phyloP scores from a whole-genome alignment of 2,888 invertebrate genomes.

The Caradrina kadenii region DNA sequence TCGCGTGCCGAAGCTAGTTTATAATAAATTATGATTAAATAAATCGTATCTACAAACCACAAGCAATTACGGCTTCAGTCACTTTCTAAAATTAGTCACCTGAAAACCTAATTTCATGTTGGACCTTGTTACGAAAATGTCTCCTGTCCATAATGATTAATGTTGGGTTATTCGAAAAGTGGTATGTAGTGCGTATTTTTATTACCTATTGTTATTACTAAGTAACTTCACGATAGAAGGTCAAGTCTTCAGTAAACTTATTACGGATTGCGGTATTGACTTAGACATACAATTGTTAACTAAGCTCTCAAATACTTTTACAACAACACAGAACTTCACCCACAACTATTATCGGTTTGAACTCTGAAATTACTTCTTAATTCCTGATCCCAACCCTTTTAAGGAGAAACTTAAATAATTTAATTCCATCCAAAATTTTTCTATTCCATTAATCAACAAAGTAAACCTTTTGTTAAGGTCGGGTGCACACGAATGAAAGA shows the following conservation, averaged over 20 bases:
- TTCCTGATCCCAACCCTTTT: conserved; percentile 21
- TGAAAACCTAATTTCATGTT: background rate
- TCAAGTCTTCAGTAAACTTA: conserved; percentile 24
- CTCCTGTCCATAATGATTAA: background rate
- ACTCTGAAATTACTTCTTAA: conserved; percentile 28
- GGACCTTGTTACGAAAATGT: background rate
- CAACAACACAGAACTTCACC: conserved; percentile 21
- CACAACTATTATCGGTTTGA: conserved; percentile 31
- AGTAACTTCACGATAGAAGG: background rate
- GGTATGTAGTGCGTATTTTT: background rate
- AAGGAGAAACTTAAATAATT: conserved; percentile 21
- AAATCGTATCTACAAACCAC: conserved; percentile 7
- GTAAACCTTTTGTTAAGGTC: conserved; percentile 55
- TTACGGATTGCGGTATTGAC: conserved; percentile 6
- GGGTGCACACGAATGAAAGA: conserved; percentile 63
- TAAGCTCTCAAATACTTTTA: conserved; percentile 25
- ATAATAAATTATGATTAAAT: background rate
- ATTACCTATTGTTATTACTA: conserved; percentile 6
- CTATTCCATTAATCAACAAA: conserved; percentile 61
- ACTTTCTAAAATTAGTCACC: background rate
- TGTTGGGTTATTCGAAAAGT: background rate
- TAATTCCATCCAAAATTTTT: conserved; percentile 25
- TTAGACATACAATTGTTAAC: conserved; percentile 40
- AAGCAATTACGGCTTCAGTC: background rate
- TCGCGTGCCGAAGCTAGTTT: no score